Evolutionary conservation across 2,113 vertebrate species (phyloP).

Genomic region (Prolemur simus): DNA sequence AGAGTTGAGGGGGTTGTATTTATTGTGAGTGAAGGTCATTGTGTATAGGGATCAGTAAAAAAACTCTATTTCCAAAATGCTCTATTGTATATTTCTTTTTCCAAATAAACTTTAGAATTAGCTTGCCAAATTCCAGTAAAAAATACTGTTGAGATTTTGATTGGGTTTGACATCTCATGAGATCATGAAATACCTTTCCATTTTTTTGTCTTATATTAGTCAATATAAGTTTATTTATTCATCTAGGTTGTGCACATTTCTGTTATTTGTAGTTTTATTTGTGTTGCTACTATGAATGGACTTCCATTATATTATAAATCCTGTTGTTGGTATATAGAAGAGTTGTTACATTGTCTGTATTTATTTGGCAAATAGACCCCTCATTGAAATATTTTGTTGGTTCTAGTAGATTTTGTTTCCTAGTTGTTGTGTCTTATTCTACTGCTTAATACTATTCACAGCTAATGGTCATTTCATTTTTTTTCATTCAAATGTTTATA

Average conservation of each 20-base stretch:
- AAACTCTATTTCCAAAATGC: background rate
- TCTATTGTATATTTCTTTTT: background rate
- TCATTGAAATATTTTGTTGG: background rate
- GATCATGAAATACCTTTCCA: background rate
- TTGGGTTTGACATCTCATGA: background rate
- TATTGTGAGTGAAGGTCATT: background rate
- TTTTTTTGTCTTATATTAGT: background rate
- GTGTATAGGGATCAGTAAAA: background rate
- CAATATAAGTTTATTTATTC: background rate
- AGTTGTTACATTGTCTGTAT: background rate
- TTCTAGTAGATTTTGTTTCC: background rate
- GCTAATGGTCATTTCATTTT: background rate
- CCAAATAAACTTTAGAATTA: background rate
- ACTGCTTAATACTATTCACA: background rate
- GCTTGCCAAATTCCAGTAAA: background rate
- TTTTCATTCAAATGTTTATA: background rate
- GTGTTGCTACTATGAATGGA: background rate
- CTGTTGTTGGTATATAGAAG: background rate
- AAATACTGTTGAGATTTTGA: background rate
- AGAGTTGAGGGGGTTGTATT: background rate
- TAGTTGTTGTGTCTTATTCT: background rate
- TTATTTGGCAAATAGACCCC: background rate
- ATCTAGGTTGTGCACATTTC: background rate
- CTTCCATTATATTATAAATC: background rate
- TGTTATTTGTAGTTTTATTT: constrained; percentile 23